Evolutionary conservation across 2,113 vertebrate genomes (phyloP).

Genomic region (Chaetodon trifascialis): DNA sequence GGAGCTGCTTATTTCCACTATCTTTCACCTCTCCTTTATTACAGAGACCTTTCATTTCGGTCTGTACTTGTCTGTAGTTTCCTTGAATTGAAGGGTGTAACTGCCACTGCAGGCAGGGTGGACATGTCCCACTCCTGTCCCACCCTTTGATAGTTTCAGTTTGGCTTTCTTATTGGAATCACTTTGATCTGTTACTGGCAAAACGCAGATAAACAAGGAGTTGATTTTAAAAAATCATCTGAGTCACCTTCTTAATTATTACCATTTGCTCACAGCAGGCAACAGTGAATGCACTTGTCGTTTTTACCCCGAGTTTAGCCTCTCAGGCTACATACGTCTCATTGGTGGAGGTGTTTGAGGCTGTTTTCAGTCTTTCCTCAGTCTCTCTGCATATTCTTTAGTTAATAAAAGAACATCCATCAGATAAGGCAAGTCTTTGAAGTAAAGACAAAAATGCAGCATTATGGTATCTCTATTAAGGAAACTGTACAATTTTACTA

Average conservation of each 20-base stretch:
- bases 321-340: neutral
- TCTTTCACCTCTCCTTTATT: neutral
- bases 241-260: neutral
- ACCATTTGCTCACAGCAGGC: neutral
- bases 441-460: neutral
- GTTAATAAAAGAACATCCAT: neutral
- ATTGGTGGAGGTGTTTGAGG: neutral
- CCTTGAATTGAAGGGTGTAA: neutral
- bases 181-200: neutral
- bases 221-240: neutral
- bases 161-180: neutral
- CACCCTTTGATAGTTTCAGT: neutral
- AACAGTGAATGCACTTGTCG: neutral
- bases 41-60: neutral
- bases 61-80: neutral
- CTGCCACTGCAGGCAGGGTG: neutral
- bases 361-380: neutral
- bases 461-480: neutral
- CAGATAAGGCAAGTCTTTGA: neutral
- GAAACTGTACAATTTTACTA: neutral
- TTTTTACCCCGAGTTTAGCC: neutral
- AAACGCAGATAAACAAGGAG: neutral
- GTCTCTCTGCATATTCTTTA: neutral
- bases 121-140: neutral
- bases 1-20: conserved; percentile 1